Base-by-base conservation (phyloP, 1,140 invertebrate species). In the Drosophila watanabei region DNA sequence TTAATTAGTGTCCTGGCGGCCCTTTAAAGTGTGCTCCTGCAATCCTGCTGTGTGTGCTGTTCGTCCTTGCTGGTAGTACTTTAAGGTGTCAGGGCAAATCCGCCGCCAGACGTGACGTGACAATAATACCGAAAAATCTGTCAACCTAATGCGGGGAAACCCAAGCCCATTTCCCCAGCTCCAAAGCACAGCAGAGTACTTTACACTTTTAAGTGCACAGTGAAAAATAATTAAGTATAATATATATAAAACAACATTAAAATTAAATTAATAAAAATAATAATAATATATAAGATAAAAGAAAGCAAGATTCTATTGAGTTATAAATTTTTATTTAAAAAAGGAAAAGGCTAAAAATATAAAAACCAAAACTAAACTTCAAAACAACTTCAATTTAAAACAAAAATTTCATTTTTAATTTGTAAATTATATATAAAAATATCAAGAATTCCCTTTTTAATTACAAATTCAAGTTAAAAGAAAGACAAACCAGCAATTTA, bases 41-140 rank as follows among this genome's bases (percentile, higher is more conserved):
- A 4, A 35, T 11, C 20, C 62, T 18, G 61, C 43, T 14, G 45
- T 6, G 20, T 28, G 13, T 33, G 41, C n/a, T 37, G 24, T 24
- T 39, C 20, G 45, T 20, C n/a, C 30, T 18, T n/a, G 20, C 16
- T 46, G 52, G 30, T 7, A 32, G 35, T n/a, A 28, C 80, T 83
- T 83, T 83, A 83, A 79, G 66, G 57, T 68, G 75, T 56, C 68
- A 43, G 37, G 45, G 54, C n/a, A 79, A 71, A 80, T 61, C 61
- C 68, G 78, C 80, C 78, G 81, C 72, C 85, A 88, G 84, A 88
- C 84, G 84, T 89, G 84, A 89, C 84, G 85, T 88, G 85, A 88
- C 85, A 88, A 88, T 88, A 88, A 88, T 85, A 81, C 85, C 73
- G 49, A 72, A 86, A 79, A 85, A 61, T 77, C 62, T 78, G 75